Conservation (phyloP, 2,797 vertebrate species). For the Todus mexicanus region DNA sequence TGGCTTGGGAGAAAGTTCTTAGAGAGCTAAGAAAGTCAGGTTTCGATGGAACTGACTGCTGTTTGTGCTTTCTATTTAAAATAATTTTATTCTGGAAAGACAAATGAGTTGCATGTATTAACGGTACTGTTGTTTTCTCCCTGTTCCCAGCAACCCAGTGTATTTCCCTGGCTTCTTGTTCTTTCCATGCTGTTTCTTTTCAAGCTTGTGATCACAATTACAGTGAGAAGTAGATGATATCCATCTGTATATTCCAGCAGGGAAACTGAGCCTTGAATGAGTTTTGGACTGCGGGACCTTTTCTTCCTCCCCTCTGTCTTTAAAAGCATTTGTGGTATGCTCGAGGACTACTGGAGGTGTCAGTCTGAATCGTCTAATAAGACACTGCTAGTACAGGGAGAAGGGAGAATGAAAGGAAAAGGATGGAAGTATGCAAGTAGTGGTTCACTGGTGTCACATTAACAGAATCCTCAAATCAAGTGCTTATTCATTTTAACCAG, state of each 20-base stretch:
- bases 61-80: background rate
- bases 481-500: constrained; percentile 61
- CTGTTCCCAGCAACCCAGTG: background rate
- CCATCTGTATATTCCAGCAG: background rate
- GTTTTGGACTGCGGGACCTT: background rate
- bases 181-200: constrained; percentile 8
- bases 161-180: background rate
- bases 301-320: background rate
- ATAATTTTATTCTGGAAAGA: background rate
- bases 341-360: background rate
- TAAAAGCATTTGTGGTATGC: background rate
- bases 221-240: background rate
- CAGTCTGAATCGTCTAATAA: accelerated
- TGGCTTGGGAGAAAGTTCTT: constrained; percentile 36
- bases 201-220: constrained; percentile 11
- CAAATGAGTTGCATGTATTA: background rate
- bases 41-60: background rate
- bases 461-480: constrained; percentile 55
- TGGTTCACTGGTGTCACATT: constrained; percentile 11
- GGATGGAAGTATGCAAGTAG: background rate
- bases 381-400: background rate
- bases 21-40: background rate
- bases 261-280: background rate
- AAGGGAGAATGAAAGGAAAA: background rate
- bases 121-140: background rate